phyloP scores from a whole-genome alignment of 2,113 vertebrate species.

The Herpailurus yagouaroundi region DNA sequence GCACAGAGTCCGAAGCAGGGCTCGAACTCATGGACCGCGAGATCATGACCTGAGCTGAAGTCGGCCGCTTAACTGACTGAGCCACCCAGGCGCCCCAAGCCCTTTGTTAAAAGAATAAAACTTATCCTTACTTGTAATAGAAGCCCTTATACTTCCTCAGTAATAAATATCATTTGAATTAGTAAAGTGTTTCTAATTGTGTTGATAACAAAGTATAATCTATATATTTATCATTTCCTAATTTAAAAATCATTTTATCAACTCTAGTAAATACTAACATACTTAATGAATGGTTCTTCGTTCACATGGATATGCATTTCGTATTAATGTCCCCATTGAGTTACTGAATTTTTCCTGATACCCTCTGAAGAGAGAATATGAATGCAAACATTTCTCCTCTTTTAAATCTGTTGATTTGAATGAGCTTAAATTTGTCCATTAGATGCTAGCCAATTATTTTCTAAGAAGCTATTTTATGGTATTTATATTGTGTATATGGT shows the following conservation, averaged over 20 bases:
- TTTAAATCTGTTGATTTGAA: slow-evolving; percentile 13
- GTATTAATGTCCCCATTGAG: neutral
- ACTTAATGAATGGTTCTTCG: neutral
- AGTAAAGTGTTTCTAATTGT: neutral
- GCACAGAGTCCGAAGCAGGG: too few relatives aligned
- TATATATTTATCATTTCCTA: neutral
- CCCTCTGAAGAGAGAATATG: neutral
- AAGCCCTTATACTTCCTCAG: neutral
- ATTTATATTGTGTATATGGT: neutral
- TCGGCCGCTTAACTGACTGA: too few relatives aligned
- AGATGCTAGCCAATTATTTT: slow-evolving; percentile 11
- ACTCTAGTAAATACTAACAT: neutral
- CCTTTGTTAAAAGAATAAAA: slow-evolving; percentile 23
- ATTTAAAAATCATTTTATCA: slow-evolving; percentile 44
- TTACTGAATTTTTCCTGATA: neutral
- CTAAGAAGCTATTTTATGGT: neutral
- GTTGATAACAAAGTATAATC: slow-evolving; percentile 5
- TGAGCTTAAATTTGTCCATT: neutral
- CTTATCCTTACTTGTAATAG: neutral
- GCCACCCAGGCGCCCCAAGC: neutral
- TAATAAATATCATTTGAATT: neutral
- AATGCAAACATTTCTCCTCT: neutral
- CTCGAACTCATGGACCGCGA: too few relatives aligned
- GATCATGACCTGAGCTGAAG: too few relatives aligned
- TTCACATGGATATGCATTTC: neutral